Evolutionary conservation across 2,888 invertebrate genomes (phyloP), one percentile per base, ranked within the genome.

Genomic region (Sthenelais limicola): DNA sequence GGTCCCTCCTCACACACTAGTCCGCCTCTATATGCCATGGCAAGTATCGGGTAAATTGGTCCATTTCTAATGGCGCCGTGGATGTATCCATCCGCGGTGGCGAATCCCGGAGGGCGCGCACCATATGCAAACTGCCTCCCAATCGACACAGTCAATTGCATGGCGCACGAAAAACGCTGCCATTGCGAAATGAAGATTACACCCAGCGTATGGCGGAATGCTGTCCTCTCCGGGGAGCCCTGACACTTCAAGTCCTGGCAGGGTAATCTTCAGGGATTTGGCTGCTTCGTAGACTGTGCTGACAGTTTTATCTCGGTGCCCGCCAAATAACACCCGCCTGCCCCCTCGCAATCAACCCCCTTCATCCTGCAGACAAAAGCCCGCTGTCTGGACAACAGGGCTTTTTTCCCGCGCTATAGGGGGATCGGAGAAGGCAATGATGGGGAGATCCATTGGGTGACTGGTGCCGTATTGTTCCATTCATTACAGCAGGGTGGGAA

Each of bases 111-210:
- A 30, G 52, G 52, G 24, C 15, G 52, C 52, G 52, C 52, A 24
- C 52, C 30, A 30, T 52, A 52, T 52, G 52, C 52, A 52, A 52
- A 21, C 52, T 24, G 26, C 21, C 5, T 15, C 56, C 56, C n/a
- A n/a, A 15, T 43, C 43, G 43, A 9, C 56, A 15, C 56, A n/a
- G n/a, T n/a, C 56, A 56, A 56, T 56, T 56, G 56, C 56, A 56
- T 56, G 56, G 56, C 30, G 56, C 56, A 56, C 56, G 56, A 56
- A 56, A 56, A 56, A 56, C 56, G 35, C 56, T 28, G 56, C 56
- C 56, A 56, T 56, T 56, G 56, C 56, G 35, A 32, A 56, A 56
- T 56, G 56, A 56, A 56, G 56, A 56, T 56, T 56, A 56, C 56
- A 32, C 56, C 30, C 9, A 35, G 32, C 56, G 56, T 56, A 56